Evolutionary conservation across 2,797 vertebrate genomes (phyloP).

Genomic region (Acanthurus leucopareius): DNA sequence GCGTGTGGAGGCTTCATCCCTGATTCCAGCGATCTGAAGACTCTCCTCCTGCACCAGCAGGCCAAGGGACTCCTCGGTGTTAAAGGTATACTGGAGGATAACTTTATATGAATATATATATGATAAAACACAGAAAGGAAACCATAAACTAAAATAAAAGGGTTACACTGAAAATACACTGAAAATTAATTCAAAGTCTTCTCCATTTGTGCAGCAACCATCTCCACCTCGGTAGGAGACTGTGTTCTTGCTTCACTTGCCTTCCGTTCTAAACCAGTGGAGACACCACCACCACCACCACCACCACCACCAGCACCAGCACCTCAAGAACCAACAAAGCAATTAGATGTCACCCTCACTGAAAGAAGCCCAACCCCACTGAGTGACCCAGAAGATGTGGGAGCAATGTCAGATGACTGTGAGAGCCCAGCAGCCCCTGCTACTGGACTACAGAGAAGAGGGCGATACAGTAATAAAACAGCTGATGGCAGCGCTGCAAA

Average conservation of each 20-base stretch:
- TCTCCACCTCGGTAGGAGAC: slow-evolving; percentile 80
- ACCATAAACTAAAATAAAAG: not conserved
- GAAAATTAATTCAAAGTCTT: not conserved
- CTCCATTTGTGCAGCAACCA: slow-evolving; percentile 68
- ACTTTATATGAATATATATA: not conserved
- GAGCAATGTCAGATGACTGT: slow-evolving; percentile 66
- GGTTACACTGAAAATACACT: not conserved
- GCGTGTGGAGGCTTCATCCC: slow-evolving; percentile 80
- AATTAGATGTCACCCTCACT: slow-evolving; percentile 4
- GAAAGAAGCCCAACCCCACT: slow-evolving; percentile 49
- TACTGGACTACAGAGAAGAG: slow-evolving; percentile 17
- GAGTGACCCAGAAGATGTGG: slow-evolving; percentile 70
- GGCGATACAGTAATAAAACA: slow-evolving; percentile 12
- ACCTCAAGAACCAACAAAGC: slow-evolving; percentile 47
- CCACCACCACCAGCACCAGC: slow-evolving; percentile 47
- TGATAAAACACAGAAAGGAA: not conserved
- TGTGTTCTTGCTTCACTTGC: slow-evolving; percentile 79
- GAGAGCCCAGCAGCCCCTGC: slow-evolving; percentile 28
- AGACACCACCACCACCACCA: slow-evolving; percentile 35
- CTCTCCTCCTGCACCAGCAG: slow-evolving; percentile 80
- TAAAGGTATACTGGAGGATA: slow-evolving; percentile 68
- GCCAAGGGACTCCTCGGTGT: slow-evolving; percentile 76
- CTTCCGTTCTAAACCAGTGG: slow-evolving; percentile 62
- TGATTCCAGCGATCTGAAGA: slow-evolving; percentile 76
- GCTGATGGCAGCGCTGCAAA: slow-evolving; percentile 15